Evolutionary conservation across 2,888 invertebrate species (phyloP).

Genomic region (Drosophila leonis): DNA sequence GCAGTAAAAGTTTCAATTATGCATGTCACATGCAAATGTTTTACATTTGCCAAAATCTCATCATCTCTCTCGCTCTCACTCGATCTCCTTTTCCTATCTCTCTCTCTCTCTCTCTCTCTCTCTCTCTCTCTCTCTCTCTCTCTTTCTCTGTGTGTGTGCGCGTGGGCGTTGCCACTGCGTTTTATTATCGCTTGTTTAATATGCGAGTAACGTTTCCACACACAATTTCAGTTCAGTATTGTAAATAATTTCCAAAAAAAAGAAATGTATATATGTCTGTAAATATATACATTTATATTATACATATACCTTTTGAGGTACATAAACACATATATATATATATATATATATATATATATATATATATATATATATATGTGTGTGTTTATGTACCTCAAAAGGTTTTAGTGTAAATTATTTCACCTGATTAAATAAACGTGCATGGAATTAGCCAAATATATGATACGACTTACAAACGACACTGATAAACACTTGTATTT

Average conservation of each 20-base stretch:
- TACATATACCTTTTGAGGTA: too few relatives aligned
- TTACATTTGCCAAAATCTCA: slow-evolving; percentile 58
- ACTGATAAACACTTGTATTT: slow-evolving; percentile 14
- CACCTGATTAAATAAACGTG: slow-evolving; percentile 55
- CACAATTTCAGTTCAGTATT: slow-evolving; percentile 56
- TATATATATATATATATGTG: not conserved
- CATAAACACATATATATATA: too few relatives aligned
- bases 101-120: not conserved
- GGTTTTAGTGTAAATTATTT: slow-evolving; percentile 33
- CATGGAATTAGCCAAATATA: slow-evolving; percentile 17
- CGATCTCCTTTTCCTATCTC: not conserved
- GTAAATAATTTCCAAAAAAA: not conserved
- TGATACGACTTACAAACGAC: slow-evolving; percentile 10
- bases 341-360: not conserved
- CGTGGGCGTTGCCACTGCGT: slow-evolving; percentile 44
- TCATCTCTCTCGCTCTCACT: not conserved
- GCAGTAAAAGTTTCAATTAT: slow-evolving; percentile 70
- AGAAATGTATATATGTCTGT: not conserved
- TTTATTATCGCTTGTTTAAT: slow-evolving; percentile 27
- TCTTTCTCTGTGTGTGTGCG: not conserved
- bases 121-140: not conserved
- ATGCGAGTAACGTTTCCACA: slow-evolving; percentile 37
- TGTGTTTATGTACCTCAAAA: not conserved
- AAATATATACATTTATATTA: too few relatives aligned
- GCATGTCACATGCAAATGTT: slow-evolving; percentile 73